A percentile compares a stretch with the other conserved stretches of the same genome.
phyloP scores from a whole-genome alignment of 1,140 invertebrate species.

The Episyrphus balteatus region DNA sequence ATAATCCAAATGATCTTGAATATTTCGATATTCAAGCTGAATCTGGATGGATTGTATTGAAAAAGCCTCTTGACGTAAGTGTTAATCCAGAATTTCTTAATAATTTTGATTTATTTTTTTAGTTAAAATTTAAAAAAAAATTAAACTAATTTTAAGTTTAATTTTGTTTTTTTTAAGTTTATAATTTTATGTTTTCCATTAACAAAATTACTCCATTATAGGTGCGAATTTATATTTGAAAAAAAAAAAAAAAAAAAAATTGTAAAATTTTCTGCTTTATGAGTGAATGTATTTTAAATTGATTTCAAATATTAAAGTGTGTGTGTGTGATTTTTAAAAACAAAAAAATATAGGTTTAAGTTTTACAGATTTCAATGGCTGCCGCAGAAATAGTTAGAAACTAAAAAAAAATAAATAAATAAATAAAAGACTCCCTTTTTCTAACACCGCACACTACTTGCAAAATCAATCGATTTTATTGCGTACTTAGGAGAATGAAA shows the following conservation, averaged over 20 bases:
- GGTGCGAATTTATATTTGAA: neutral
- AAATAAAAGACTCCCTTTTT: no score
- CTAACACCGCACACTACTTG: neutral
- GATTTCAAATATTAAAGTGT: no score
- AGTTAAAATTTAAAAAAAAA: no score
- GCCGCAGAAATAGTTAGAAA: neutral
- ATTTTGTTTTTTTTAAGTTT: neutral
- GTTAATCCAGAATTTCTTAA: conserved; percentile 22
- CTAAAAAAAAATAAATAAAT: neutral
- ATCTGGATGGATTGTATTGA: conserved; percentile 89
- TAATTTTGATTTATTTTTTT: conserved; percentile 1
- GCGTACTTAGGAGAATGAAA: no score
- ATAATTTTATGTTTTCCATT: neutral
- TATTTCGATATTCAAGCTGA: conserved; percentile 94
- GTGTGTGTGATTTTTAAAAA: neutral
- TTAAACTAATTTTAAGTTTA: neutral
- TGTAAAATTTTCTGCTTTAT: neutral
- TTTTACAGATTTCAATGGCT: neutral
- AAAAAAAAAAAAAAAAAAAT: no score
- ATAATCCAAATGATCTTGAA: conserved; percentile 73
- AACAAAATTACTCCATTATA: conserved; percentile 5
- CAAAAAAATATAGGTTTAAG: no score
- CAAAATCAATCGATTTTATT: no score
- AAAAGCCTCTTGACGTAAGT: conserved; percentile 93
- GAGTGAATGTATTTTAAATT: no score